Conservation (phyloP, 2,888 invertebrate species). For the Keiferia lycopersicella region DNA sequence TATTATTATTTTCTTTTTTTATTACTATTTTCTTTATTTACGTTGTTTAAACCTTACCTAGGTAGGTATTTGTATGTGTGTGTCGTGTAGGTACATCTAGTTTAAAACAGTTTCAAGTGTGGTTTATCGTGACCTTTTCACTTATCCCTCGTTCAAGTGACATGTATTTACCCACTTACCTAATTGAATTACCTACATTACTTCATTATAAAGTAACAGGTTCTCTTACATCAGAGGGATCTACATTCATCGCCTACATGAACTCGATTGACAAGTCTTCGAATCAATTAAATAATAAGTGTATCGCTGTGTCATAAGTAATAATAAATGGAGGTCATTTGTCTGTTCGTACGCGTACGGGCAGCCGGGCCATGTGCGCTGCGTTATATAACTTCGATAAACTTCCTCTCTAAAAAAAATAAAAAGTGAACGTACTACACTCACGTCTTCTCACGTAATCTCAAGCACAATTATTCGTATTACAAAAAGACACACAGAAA, state of each 20-base stretch:
- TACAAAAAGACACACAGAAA: conserved; percentile 48
- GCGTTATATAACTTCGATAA: conserved; percentile 32
- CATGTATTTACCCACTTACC: too few species aligned
- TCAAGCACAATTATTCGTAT: conserved; percentile 44
- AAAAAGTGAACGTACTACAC: conserved; percentile 74
- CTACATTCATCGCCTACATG: background rate
- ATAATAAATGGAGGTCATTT: conserved; percentile 23
- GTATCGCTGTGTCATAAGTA: conserved; percentile 4
- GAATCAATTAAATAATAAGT: conserved; percentile 11
- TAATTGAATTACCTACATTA: too few species aligned
- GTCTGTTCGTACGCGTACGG: conserved; percentile 10
- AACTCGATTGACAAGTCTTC: background rate
- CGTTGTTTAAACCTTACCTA: too few species aligned
- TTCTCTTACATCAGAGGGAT: background rate
- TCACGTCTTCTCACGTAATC: conserved; percentile 55
- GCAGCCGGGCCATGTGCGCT: conserved; percentile 26
- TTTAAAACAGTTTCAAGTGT: too few species aligned
- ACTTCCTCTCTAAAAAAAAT: conserved; percentile 69
- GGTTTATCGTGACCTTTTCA: too few species aligned
- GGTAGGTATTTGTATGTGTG: too few species aligned
- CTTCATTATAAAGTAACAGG: too few species aligned
- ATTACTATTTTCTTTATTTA: too few species aligned
- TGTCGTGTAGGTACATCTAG: too few species aligned
- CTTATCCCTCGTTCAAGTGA: too few species aligned
- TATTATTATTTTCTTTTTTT: too few species aligned